These are phyloP conservation scores for Cephus rjabovi DNA, from an alignment of 2,888 invertebrate genomes.

Conservation along the genomic window DNA sequence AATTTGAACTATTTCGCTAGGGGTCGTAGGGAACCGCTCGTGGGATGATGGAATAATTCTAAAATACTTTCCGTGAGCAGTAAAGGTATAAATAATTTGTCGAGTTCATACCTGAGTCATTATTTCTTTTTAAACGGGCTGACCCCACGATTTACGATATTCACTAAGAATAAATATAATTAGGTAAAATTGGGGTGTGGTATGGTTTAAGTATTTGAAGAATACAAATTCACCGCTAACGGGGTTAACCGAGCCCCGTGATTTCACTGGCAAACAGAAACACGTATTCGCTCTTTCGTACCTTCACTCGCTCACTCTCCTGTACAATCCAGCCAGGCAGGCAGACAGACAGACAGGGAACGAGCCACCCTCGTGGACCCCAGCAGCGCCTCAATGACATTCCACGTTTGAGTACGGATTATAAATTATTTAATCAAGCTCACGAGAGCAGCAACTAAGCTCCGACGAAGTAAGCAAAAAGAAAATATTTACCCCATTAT, in stretches of 20 bases:
- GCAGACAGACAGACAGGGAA: no score
- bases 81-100: no score
- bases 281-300: not conserved
- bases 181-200: no score
- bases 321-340: not conserved
- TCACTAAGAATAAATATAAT: no score
- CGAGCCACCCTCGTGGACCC: slow-evolving; percentile 15
- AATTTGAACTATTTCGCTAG: not conserved
- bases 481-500: slow-evolving; percentile 63
- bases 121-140: no score
- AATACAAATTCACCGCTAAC: slow-evolving; percentile 30
- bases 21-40: not conserved
- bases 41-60: no score
- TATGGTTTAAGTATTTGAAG: slow-evolving; percentile 24
- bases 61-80: no score
- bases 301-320: not conserved
- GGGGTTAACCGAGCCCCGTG: slow-evolving; percentile 41
- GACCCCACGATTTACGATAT: no score
- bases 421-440: slow-evolving; percentile 66
- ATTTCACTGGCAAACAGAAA: slow-evolving; percentile 36
- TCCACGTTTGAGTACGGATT: slow-evolving; percentile 49
- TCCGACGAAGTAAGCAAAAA: slow-evolving; percentile 46
- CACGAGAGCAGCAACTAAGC: slow-evolving; percentile 19
- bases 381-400: slow-evolving; percentile 45
- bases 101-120: no score